Base-by-base conservation (phyloP, 2,888 invertebrate species). In the Metalampra italica region DNA sequence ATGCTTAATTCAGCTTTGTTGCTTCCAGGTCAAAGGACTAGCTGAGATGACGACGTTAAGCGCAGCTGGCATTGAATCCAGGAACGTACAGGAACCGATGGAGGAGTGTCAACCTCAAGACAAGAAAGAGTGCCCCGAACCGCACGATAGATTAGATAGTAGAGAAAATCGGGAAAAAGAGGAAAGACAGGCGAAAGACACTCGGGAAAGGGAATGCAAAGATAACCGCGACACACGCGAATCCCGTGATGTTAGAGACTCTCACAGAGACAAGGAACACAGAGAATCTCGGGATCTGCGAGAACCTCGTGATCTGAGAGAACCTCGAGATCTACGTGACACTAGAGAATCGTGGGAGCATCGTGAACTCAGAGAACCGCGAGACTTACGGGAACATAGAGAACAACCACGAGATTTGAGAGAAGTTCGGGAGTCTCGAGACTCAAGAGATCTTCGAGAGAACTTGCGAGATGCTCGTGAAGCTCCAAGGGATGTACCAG, bases 21-120 rank as follows among this genome's bases (percentile, higher is more conserved):
- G n/a, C 49, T 75, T 78, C 41, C 65, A 92, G 92, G 92, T 97
- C 56, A 96, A 97, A 90, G 97, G 97, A 75, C 91, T 97, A 77
- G 96, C 96, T 87, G 97, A 97, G 90, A 96, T 97, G 95, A 96
- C 96, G 78, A 95, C 95, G 80, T 90, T 95, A 81, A 94, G 93
- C 74, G 91, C 92, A 64, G 92, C 92, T 64, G 84, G 92, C 73
- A 90, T 92, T 66, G 87, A 82, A 63, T 75, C 77, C 62, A 82
- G 82, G 72, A 86, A 75, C 71, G 86, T 86, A 58, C 69, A 82
- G 73, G 89, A 88, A 76, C 82, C 86, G 66, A 89, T 89, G 89
- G 89, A 88, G 66, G 87, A 88, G 71, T 82, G 86, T 63, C 82
- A 78, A 66, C 62, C 77, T 45, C 78, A 77, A 61, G 84, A 85